phyloP scores from a whole-genome alignment of 2,797 vertebrate species.

The Poecilia picta region DNA sequence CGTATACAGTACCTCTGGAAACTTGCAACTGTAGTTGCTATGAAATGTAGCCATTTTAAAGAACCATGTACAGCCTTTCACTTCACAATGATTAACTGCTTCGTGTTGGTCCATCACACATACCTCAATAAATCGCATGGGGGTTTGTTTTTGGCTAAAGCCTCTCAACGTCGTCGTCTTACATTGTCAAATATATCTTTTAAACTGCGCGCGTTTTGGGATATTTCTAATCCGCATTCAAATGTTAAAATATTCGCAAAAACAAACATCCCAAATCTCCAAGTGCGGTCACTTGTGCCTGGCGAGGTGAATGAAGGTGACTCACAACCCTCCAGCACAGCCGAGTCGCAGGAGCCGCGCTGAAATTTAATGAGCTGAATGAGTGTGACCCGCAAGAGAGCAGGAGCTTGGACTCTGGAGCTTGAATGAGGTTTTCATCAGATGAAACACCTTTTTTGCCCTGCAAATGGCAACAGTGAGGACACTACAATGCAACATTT shows the following conservation, averaged over 20 bases:
- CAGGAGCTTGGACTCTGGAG: conserved; percentile 28
- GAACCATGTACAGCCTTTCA: background rate
- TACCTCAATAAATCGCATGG: background rate
- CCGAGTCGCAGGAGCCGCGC: conserved; percentile 15
- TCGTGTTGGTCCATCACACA: background rate
- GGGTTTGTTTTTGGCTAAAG: background rate
- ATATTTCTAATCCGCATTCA: conserved; percentile 11
- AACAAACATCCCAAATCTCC: conserved; percentile 23
- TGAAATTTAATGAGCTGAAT: conserved; percentile 44
- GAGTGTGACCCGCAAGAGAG: conserved; percentile 25
- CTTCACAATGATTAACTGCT: background rate
- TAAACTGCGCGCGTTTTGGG: background rate
- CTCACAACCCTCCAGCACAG: conserved; percentile 28
- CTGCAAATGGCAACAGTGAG: conserved; percentile 28
- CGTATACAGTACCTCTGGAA: background rate
- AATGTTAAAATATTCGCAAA: conserved; percentile 14
- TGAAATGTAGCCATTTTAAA: background rate
- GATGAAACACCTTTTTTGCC: conserved; percentile 24
- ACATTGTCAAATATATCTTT: background rate
- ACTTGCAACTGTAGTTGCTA: background rate
- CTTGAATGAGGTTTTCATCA: conserved; percentile 39
- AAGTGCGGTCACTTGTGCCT: conserved; percentile 32
- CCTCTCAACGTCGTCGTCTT: background rate
- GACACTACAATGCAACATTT: conserved; percentile 34
- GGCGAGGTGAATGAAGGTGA: conserved; percentile 40